A percentile compares a stretch with the other conserved stretches of the same genome.
Evolutionary conservation across 2,113 vertebrate genomes (phyloP).

Genomic region (Neoarius graeffei): DNA sequence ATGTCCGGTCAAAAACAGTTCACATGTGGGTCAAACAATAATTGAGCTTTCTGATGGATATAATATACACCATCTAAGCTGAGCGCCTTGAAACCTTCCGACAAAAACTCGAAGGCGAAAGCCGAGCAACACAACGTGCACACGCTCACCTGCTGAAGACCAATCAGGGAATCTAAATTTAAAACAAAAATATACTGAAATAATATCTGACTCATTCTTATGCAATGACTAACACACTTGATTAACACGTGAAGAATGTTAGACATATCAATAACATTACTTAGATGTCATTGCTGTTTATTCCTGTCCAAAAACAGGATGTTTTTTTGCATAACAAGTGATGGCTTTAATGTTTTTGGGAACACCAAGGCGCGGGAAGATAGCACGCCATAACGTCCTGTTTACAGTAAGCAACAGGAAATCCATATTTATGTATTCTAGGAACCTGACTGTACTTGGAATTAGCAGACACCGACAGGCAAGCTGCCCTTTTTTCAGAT

Average conservation of each 20-base stretch:
- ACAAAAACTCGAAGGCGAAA: neutral
- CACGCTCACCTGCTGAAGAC: neutral
- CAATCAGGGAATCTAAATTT: neutral
- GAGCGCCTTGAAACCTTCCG: neutral
- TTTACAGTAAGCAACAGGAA: constrained; percentile 68
- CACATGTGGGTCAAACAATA: neutral
- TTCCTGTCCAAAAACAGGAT: constrained; percentile 71
- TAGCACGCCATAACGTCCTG: constrained; percentile 58
- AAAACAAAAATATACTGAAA: neutral
- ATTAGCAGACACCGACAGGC: neutral
- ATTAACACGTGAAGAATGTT: constrained; percentile 19
- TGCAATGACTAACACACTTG: neutral
- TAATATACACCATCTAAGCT: neutral
- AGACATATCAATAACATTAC: constrained; percentile 27
- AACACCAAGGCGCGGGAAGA: constrained; percentile 58
- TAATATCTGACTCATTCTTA: constrained; percentile 2
- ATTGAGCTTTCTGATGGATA: neutral
- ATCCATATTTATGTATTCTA: constrained; percentile 45
- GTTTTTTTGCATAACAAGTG: constrained; percentile 60
- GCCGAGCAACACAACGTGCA: neutral
- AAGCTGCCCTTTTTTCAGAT: no score
- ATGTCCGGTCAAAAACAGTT: neutral
- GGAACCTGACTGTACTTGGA: constrained; percentile 28
- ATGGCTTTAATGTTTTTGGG: constrained; percentile 48
- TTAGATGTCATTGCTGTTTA: constrained; percentile 59